Conservation (phyloP, 2,888 invertebrate species). For the Ennomos erosarius region DNA sequence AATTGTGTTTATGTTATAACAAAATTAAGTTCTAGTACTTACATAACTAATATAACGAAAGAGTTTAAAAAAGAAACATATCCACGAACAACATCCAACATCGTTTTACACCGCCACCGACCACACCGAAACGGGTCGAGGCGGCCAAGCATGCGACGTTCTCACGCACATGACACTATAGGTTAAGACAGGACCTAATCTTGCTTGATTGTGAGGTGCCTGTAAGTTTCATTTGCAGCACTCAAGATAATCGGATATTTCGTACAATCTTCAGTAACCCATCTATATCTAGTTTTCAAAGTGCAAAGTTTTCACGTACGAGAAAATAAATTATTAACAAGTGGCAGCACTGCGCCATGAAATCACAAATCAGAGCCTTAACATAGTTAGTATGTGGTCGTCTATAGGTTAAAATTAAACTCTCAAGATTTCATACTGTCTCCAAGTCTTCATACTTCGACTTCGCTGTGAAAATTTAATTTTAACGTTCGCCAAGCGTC, state of each 20-base stretch:
- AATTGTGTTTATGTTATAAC: too few relatives aligned
- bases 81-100: background rate
- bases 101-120: conserved; percentile 14
- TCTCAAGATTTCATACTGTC: conserved; percentile 23
- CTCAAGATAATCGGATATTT: too few relatives aligned
- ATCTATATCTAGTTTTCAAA: too few relatives aligned
- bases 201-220: background rate
- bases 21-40: too few relatives aligned
- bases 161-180: conserved; percentile 41
- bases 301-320: too few relatives aligned
- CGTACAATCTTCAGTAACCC: too few relatives aligned
- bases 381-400: too few relatives aligned
- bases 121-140: conserved; percentile 17
- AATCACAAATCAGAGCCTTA: too few relatives aligned
- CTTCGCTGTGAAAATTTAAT: conserved; percentile 55
- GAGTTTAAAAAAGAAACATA: conserved; percentile 1
- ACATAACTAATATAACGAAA: background rate
- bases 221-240: too few relatives aligned
- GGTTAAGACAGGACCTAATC: background rate
- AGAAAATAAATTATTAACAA: too few relatives aligned
- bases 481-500: conserved; percentile 46
- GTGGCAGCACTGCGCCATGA: too few relatives aligned
- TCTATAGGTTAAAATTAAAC: too few relatives aligned
- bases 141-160: conserved; percentile 42
- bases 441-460: conserved; percentile 14